Evolutionary conservation across 2,797 vertebrate species (phyloP), one percentile per base, ranked within the genome.

Genomic region (Anabacerthia variegaticeps): DNA sequence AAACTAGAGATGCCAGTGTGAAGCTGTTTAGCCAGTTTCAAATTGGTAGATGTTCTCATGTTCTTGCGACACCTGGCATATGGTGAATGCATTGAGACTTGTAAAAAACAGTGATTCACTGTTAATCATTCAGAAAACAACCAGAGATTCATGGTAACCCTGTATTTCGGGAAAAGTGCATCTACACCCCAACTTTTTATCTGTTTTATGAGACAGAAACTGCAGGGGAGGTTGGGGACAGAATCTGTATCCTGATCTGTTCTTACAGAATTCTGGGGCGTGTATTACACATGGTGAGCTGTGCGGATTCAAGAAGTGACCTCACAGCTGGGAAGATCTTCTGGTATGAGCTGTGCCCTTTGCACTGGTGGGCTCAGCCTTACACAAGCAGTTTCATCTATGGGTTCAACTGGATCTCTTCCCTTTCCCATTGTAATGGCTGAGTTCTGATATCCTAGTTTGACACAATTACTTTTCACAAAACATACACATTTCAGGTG

Each of bases 21-120:
- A 97, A 97, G 94, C 88, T 81, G 96, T 72, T 75, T 1, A 96
- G 92, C 96, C 92, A 91, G 92, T 96, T 97, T 86, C 46, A 77
- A 89, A 91, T 37, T 55, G 69, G 72, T 21, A 41, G 39, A 34
- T 71, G 91, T 96, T 96, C 92, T 95, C 96, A 92, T 89, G 79
- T 79, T 96, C 86, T 68, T 95, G 93, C 95, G 3, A 96, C 95
- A 97, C 92, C 96, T 96, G 93, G 89, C 97, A 97, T 93, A 96
- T 37, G 88, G 96, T 89, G 49, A 96, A 92, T 96, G 90, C 92
- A 95, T 18, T 49, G 91, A 95, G 83, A 96, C 95, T 96, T 93
- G 92, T 94, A 94, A 97, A 98, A 94, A 32, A 3, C 91, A 94
- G 89, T 97, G 97, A 98, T 95, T 98, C 97, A 97, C 76, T 91